Evolutionary conservation across 1,140 invertebrate genomes (phyloP), one percentile per base, ranked within the genome.

Genomic region (Aphelinus atriplicis): DNA sequence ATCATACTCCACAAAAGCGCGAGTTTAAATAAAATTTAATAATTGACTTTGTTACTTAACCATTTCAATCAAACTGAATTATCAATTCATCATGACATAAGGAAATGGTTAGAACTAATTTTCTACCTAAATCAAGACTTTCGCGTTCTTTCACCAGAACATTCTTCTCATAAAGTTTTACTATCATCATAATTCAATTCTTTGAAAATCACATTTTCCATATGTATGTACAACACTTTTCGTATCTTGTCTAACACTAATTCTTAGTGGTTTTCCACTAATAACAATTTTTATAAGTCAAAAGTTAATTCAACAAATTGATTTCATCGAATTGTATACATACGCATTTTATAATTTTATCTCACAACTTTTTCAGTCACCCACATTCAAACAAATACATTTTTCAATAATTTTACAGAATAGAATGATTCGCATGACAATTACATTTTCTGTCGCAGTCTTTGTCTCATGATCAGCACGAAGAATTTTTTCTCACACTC

Each of bases 381-480:
- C 26, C 26, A 26, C 26, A 51, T 53, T n/a, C 10, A 26, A 53
- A 4, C n/a, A 1, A 42, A 51, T 9, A 51, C 50, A 53, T 2
- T 55, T 45, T 53, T 55, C 26, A 57, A 56, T 56, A 7, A 71
- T 53, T 62, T 50, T 62, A 43, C 42, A 51, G 51, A 60, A 61
- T 58, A 62, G 26, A 26, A 62, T 61, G 9, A 60, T 43, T 43
- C 10, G 5, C 26, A 57, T 57, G 26, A 68, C 55, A 61, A 62
- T 47, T 3, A 51, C 47, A 69, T 60, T 45, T 61, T 61, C 53
- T 46, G 57, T 42, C n/a, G 58, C 68, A 71, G 68, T 71, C 68
- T 71, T 71, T 46, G n/a, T 61, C 68, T 71, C 58, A 51, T 62
- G 47, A 71, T 50, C 58, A 71, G 58, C 56, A 45, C n/a, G 45